Percentiles rank a stretch among this genome's conserved stretches.
Conservation (phyloP, 2,797 vertebrate species). For the Melanotaenia boesemani region DNA sequence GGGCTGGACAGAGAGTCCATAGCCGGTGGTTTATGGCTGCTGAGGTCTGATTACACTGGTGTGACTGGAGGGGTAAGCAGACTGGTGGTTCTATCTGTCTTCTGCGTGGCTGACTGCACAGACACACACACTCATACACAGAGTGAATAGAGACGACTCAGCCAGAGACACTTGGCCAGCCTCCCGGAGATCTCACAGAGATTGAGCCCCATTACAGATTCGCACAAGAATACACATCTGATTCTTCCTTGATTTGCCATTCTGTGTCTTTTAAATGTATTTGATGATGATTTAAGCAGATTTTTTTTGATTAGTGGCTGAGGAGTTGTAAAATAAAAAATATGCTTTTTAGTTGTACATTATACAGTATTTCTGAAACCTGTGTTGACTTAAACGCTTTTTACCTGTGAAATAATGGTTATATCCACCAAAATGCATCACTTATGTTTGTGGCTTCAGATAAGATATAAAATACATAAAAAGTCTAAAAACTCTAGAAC, state of each 20-base stretch:
- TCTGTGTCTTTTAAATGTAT: constrained; percentile 38
- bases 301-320: constrained; percentile 4
- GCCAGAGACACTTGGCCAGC: constrained; percentile 74
- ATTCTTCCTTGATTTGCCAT: constrained; percentile 53
- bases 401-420: constrained; percentile 11
- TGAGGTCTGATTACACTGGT: constrained; percentile 81
- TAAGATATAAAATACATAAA: neutral
- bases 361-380: neutral
- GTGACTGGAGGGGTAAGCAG: constrained; percentile 73
- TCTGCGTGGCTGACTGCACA: constrained; percentile 76
- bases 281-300: constrained; percentile 38
- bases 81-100: constrained; percentile 78
- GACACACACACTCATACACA: constrained; percentile 61
- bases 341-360: neutral
- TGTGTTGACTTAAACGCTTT: constrained; percentile 1
- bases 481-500: too few relatives aligned
- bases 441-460: neutral
- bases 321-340: constrained; percentile 1
- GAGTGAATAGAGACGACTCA: constrained; percentile 74
- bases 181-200: constrained; percentile 72
- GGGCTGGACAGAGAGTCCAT: constrained; percentile 69
- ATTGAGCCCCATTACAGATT: constrained; percentile 67
- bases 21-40: constrained; percentile 78
- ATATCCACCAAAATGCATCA: neutral
- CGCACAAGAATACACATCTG: constrained; percentile 56